Evolutionary conservation across 2,888 invertebrate genomes (phyloP).

Genomic region (Volucella zonaria): DNA sequence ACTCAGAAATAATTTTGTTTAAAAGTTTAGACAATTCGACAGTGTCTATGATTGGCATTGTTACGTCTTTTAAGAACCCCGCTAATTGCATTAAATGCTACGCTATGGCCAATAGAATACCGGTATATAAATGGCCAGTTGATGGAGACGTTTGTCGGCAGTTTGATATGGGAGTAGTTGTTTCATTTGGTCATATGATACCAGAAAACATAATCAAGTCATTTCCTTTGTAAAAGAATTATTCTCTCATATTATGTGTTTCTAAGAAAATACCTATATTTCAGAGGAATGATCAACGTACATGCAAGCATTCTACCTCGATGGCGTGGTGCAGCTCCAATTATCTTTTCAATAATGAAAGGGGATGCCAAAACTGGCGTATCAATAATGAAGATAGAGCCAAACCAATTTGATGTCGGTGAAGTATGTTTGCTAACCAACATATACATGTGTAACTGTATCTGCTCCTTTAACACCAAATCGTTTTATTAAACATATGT

Average conservation of each 20-base stretch:
- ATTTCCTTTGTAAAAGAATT: conserved; percentile 90
- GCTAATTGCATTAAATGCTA: conserved; percentile 87
- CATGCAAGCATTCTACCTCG: conserved; percentile 95
- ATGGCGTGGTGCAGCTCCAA: conserved; percentile 97
- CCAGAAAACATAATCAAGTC: conserved; percentile 88
- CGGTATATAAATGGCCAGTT: conserved; percentile 88
- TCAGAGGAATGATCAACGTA: conserved; percentile 95
- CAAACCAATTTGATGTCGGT: conserved; percentile 92
- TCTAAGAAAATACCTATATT: conserved; percentile 16
- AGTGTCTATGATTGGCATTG: conserved; percentile 85
- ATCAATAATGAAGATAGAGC: conserved; percentile 93
- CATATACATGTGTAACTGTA: conserved; percentile 77
- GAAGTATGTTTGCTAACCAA: conserved; percentile 74
- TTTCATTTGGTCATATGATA: conserved; percentile 96
- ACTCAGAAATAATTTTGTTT: conserved; percentile 30
- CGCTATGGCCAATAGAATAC: conserved; percentile 85
- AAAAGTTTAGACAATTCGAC: conserved; percentile 59
- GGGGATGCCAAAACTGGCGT: conserved; percentile 92
- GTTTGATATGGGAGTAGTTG: conserved; percentile 94
- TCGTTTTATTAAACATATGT: conserved; percentile 35
- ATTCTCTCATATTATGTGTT: background rate
- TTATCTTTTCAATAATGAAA: conserved; percentile 91
- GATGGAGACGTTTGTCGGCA: conserved; percentile 79
- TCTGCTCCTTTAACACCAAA: background rate
- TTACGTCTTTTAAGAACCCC: conserved; percentile 86